phyloP scores from a whole-genome alignment of 2,888 invertebrate species.

The Resseliella maxima region DNA sequence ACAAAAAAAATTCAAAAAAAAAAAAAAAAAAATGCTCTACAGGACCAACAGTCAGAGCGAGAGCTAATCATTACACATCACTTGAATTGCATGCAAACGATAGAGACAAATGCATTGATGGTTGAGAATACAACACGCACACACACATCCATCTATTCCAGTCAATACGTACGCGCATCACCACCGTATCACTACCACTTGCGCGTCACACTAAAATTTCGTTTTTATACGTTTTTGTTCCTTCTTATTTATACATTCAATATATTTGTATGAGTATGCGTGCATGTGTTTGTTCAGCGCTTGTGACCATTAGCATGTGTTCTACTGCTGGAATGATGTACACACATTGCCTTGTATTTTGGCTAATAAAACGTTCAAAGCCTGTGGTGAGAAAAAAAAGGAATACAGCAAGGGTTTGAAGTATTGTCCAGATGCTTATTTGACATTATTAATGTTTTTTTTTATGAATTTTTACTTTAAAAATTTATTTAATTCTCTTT shows the following conservation, averaged over 20 bases:
- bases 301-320: background rate
- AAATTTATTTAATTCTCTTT: too few species aligned
- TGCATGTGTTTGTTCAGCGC: background rate
- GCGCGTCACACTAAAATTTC: background rate
- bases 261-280: background rate
- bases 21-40: background rate
- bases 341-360: background rate
- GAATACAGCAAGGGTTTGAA: background rate
- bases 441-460: too few species aligned
- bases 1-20: slow-evolving; percentile 12
- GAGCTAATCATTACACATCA: background rate
- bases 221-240: background rate
- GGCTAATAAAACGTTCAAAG: background rate
- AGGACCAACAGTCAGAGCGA: slow-evolving; percentile 9
- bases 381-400: slow-evolving; percentile 2
- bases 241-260: background rate
- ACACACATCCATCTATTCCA: background rate
- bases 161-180: background rate
- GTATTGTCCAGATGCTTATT: too few species aligned
- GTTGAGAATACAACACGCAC: background rate
- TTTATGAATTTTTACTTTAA: too few species aligned
- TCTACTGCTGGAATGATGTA: background rate
- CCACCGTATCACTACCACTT: background rate
- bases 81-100: background rate
- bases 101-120: background rate